Conservation (phyloP, 1,140 invertebrate species). For the Aphis craccivora region DNA sequence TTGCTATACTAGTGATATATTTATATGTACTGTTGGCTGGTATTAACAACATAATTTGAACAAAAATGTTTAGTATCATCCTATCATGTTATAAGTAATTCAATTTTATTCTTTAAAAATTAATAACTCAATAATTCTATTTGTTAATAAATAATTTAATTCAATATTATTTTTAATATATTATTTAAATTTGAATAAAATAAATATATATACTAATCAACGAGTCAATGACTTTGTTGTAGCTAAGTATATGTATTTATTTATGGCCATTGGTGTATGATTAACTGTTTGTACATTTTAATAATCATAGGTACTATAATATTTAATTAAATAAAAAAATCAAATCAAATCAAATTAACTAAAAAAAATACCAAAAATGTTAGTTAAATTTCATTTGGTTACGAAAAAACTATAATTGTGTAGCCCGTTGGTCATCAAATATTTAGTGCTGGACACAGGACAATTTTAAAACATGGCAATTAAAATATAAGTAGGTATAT, state of each 20-base stretch:
- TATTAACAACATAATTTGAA: neutral
- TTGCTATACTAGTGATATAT: neutral
- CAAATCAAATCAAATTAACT: neutral
- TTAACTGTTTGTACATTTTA: neutral
- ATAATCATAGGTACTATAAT: too few species aligned
- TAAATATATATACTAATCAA: neutral
- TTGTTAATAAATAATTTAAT: neutral
- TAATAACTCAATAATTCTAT: neutral
- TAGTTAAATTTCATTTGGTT: neutral
- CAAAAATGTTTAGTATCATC: neutral
- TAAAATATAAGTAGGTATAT: neutral
- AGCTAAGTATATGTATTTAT: neutral
- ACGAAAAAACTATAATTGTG: neutral
- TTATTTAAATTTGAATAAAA: neutral
- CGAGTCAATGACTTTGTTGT: neutral
- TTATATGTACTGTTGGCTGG: neutral
- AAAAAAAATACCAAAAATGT: neutral
- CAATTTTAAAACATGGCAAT: neutral
- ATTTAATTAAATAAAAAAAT: neutral
- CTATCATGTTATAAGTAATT: too few species aligned
- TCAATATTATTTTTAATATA: too few species aligned
- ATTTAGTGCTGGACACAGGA: neutral
- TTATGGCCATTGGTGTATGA: neutral
- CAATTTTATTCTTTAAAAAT: neutral
- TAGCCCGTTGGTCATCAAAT: neutral